Evolutionary conservation across 2,113 vertebrate genomes (phyloP), one percentile per base, ranked within the genome.

Genomic region (Myotis yumanensis): DNA sequence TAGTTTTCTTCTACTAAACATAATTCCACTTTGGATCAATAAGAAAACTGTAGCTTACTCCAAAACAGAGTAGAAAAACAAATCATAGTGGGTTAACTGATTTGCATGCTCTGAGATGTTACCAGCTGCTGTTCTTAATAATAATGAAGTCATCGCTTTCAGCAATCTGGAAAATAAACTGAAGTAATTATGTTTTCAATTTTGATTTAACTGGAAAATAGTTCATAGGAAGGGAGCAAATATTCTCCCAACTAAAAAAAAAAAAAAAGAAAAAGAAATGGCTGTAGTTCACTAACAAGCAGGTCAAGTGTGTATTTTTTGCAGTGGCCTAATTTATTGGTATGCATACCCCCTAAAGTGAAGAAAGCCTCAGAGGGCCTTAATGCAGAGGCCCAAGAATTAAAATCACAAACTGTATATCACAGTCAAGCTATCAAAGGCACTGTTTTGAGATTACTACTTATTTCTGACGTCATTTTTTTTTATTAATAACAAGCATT

Each of bases 121-220:
- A 90, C 85, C 95, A 95, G 88, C 86, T 92, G 92, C 59, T 93
- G 40, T 54, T 95, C 9, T 97, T 96, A 96, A 95, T 96, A 97
- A 96, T 96, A 95, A 95, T 95, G 92, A 97, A 97, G 86, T 93
- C 79, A 97, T 96, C 73, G 76, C 72, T 83, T 96, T 81, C 20
- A 93, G 40, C 90, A 96, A 84, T 96, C 85, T 95, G 92, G 80
- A 95, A 97, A 96, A 93, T 90, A 96, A 94, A 92, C 85, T 89
- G 88, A 94, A 96, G 92, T 92, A 96, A 95, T 95, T 93, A 90
- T 68, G 37, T 91, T 93, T 96, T 97, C 82, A 69, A 54, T 87
- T 96, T 93, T 94, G 69, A 96, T 95, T 95, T 96, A 95, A 92
- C 64, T 87, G 48, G 82, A 95, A 90, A 95, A 51, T 37, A 89